Evolutionary conservation across 2,888 invertebrate species (phyloP).

Genomic region (Junonia oenone): DNA sequence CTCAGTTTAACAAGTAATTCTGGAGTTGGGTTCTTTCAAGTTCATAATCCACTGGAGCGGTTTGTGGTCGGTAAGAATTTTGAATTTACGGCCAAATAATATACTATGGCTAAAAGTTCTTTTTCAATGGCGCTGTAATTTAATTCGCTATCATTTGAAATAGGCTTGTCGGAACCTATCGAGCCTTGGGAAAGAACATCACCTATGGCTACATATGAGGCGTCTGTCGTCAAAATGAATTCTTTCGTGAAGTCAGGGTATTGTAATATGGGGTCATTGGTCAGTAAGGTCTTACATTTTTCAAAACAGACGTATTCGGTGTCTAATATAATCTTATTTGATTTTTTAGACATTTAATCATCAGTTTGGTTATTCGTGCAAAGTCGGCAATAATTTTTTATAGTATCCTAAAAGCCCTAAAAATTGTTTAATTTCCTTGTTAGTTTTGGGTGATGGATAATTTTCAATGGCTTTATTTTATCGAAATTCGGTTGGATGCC

Average conservation of each 20-base stretch:
- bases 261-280: conserved; percentile 38
- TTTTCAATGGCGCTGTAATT: conserved; percentile 38
- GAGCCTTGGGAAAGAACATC: conserved; percentile 33
- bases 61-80: too few species aligned
- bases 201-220: conserved; percentile 27
- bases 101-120: conserved; percentile 43
- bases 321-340: conserved; percentile 1
- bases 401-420: conserved; percentile 16
- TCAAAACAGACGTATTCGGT: conserved; percentile 16
- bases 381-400: conserved; percentile 20
- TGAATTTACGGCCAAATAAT: conserved; percentile 3
- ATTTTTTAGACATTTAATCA: conserved; percentile 25
- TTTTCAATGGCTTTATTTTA: conserved; percentile 4
- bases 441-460: conserved; percentile 2
- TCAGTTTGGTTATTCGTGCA: conserved; percentile 20
- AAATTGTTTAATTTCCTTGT: conserved; percentile 11
- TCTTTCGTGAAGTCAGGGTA: conserved; percentile 40
- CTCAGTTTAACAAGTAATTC: too few species aligned
- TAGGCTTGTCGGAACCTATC: conserved; percentile 27
- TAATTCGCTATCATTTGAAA: conserved; percentile 28
- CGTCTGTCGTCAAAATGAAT: conserved; percentile 30
- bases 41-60: too few species aligned
- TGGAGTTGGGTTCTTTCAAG: too few species aligned
- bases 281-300: conserved; percentile 33
- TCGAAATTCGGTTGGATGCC: conserved; percentile 8